phyloP scores from a whole-genome alignment of 2,113 vertebrate genomes.

The Nanorana parkeri region DNA sequence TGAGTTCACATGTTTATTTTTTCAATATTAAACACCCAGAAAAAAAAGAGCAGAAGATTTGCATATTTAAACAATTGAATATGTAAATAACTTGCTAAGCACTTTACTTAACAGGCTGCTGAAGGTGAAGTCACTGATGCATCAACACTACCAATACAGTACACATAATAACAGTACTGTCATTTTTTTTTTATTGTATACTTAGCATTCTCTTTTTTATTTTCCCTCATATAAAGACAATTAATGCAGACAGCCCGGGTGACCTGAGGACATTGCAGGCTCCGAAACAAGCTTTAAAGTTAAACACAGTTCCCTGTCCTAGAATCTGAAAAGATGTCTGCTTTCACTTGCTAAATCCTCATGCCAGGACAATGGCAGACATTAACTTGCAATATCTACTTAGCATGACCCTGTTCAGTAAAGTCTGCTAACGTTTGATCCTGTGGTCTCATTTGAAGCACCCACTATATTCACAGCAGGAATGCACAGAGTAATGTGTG shows the following conservation, averaged over 20 bases:
- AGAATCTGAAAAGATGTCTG: slow-evolving; percentile 32
- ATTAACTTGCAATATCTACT: background rate
- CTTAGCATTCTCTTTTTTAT: background rate
- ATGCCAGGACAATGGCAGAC: background rate
- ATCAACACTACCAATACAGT: background rate
- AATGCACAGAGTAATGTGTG: background rate
- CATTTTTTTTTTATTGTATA: background rate
- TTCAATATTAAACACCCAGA: background rate
- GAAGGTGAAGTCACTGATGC: background rate
- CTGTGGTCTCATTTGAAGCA: background rate
- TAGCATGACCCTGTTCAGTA: background rate
- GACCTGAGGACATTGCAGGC: slow-evolving; percentile 11
- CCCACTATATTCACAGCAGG: background rate
- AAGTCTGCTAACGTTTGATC: background rate
- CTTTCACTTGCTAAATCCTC: slow-evolving; percentile 21
- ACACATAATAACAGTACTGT: background rate
- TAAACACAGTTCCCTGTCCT: slow-evolving; percentile 8
- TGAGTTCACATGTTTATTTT: background rate
- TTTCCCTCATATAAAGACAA: background rate
- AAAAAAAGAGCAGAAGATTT: background rate
- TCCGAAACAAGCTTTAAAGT: slow-evolving; percentile 3
- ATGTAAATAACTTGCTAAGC: background rate
- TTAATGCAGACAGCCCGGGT: slow-evolving; percentile 5
- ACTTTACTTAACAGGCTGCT: background rate
- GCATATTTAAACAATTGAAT: background rate